Evolutionary conservation across 2,888 invertebrate genomes (phyloP), one percentile per base, ranked within the genome.

Genomic region (Chloromyia formosa): DNA sequence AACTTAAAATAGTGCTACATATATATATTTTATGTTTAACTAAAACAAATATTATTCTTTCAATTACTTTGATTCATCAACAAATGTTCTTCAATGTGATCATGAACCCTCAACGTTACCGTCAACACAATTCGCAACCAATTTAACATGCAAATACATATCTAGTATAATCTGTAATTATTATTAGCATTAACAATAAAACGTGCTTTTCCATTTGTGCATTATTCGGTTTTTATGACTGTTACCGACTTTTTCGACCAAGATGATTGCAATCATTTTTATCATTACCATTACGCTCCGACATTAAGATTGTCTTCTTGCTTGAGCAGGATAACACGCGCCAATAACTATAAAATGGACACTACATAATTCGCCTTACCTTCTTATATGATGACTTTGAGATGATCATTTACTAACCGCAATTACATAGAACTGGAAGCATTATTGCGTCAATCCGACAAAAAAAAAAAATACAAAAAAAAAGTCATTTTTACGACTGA

Each of bases 281-380:
- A 53, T 69, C 27, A 54, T 54, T 7, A 23, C 68, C n/a, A n/a
- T 16, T 22, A 3, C 42, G 42, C 49, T 49, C 45, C 49, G 35
- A 40, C n/a, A 40, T 62, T 9, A 45, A 66, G 54, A 53, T 69
- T n/a, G 27, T 69, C 16, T 27, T 22, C 45, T 66, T 42, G n/a
- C 49, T 1, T 7, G 42, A 40, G 16, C 42, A 18, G 56, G 35
- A 23, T 58, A 71, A 56, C 71, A 71, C 71, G 58, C 71, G 71
- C 71, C 71, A 71, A 71, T 71, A 56, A 71, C 56, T 58, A 71
- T 56, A 71, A 71, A 71, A 71, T 71, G 40, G 18, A 40, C 71
- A 56, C 71, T 56, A 16, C 27, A 7, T n/a, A n/a, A n/a, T n/a
- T n/a, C n/a, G n/a, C n/a, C n/a, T 35, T 71, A 14, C 49, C 1